phyloP scores from a whole-genome alignment of 2,113 vertebrate genomes.

The Pithys albifrons region DNA sequence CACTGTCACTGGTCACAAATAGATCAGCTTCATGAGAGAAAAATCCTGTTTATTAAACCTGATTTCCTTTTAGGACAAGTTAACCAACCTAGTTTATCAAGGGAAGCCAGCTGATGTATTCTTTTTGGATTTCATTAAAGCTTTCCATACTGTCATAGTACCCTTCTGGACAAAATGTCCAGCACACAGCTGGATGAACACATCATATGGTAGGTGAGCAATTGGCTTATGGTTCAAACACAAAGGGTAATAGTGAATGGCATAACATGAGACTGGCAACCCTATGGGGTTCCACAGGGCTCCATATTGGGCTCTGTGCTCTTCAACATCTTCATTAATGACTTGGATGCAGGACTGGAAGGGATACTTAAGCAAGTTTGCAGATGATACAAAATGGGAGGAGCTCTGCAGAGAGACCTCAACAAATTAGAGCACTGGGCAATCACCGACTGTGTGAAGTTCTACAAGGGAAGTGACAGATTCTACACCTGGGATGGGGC shows the following conservation, averaged over 20 bases:
- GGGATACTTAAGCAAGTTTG: not conserved
- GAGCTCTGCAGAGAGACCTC: not conserved
- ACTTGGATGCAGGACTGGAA: not conserved
- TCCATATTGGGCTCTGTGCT: not conserved
- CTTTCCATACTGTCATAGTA: not conserved
- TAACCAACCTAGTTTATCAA: not conserved
- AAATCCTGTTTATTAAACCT: not conserved
- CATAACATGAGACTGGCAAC: not conserved
- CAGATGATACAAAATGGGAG: not conserved
- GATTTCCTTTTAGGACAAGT: not conserved
- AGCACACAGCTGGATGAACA: not conserved
- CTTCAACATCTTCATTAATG: not conserved
- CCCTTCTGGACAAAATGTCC: not conserved
- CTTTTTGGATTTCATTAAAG: not conserved
- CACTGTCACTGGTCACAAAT: not conserved
- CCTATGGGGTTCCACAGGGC: not conserved
- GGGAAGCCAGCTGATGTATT: not conserved
- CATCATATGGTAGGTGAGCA: not conserved
- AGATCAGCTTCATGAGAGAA: not conserved
- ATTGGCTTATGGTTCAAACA: not conserved
- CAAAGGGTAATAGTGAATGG: not conserved
- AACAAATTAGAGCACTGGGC: not conserved
- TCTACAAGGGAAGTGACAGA: not conserved
- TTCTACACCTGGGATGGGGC: not conserved
- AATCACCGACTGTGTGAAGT: not conserved